Evolutionary conservation across 2,888 invertebrate genomes (phyloP).

Genomic region (Latrodectus hesperus): DNA sequence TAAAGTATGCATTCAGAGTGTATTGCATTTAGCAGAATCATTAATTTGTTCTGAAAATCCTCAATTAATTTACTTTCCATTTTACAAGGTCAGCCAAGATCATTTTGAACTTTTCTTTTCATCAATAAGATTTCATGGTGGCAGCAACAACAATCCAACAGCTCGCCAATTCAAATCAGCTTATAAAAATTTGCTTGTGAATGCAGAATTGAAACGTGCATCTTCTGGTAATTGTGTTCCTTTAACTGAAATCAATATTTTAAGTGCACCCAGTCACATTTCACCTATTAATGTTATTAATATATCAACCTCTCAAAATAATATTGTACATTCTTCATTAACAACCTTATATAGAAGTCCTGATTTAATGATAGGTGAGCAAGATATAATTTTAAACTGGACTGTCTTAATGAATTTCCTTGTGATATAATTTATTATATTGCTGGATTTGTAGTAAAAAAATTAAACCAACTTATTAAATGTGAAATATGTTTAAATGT

Average conservation of each 20-base stretch:
- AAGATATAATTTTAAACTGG: too few species aligned
- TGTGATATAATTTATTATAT: too few species aligned
- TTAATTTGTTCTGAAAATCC: not conserved
- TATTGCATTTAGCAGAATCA: not conserved
- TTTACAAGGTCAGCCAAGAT: not conserved
- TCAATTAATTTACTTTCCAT: not conserved
- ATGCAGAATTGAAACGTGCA: not conserved
- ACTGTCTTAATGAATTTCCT: too few species aligned
- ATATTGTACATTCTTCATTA: too few species aligned
- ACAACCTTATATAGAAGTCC: too few species aligned
- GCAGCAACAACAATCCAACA: not conserved
- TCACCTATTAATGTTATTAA: not conserved
- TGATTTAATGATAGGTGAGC: too few species aligned
- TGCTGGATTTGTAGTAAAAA: too few species aligned
- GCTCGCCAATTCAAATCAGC: not conserved
- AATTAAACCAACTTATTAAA: too few species aligned
- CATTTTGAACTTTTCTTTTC: not conserved
- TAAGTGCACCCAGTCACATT: not conserved
- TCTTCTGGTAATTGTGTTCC: not conserved
- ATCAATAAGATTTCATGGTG: not conserved
- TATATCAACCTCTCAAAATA: too few species aligned
- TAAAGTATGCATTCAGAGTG: not conserved
- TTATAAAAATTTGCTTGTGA: not conserved
- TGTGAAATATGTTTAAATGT: too few species aligned
- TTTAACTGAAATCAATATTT: not conserved